Evolutionary conservation across 2,113 vertebrate species (phyloP), one percentile per base, ranked within the genome.

Genomic region (Notarius lentiginosus): DNA sequence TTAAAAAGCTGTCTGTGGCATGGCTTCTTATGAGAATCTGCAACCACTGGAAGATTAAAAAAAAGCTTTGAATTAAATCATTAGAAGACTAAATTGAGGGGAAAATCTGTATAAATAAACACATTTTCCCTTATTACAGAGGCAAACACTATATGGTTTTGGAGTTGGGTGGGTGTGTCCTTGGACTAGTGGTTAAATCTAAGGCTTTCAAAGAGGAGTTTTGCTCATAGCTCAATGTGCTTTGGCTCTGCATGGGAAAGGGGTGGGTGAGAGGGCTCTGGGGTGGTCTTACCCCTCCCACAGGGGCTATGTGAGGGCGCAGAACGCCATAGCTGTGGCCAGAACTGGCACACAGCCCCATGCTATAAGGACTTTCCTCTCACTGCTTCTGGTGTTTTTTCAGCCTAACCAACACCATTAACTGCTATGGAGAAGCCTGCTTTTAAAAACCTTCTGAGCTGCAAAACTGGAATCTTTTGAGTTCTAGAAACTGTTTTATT

Each of bases 231-330:
- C 90, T 88, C 88, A 92, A 91, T 92, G 92, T 92, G 94, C 91
- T 90, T 92, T 90, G 92, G 88, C 89, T 55, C 88, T 91, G 93
- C 90, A 90, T 93, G 92, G 93, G 91, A 94, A 94, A 93, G 88
- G 89, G 92, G 92, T 91, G 92, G 92, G 93, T 89, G 91, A 89
- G 88, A 90, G 90, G 88, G 83, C 93, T 94, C 94, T 84, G 91
- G 91, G 95, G 95, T 95, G 95, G 95, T 94, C 95, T 89, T 58
- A 80, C 76, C 89, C 87, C 88, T 89, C 60, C 87, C 80, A 53
- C 30, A 49, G 84, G 83, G 89, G 79, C 92, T 90, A 92, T 89
- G 91, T 82, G 90, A 93, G 93, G 93, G 91, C 86, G 89, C 87
- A 93, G 85, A 89, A 87, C 87, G 90, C 91, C 88, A 77, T 81